phyloP scores from a whole-genome alignment of 1,140 invertebrate genomes.

The Oryzaephilus surinamensis region DNA sequence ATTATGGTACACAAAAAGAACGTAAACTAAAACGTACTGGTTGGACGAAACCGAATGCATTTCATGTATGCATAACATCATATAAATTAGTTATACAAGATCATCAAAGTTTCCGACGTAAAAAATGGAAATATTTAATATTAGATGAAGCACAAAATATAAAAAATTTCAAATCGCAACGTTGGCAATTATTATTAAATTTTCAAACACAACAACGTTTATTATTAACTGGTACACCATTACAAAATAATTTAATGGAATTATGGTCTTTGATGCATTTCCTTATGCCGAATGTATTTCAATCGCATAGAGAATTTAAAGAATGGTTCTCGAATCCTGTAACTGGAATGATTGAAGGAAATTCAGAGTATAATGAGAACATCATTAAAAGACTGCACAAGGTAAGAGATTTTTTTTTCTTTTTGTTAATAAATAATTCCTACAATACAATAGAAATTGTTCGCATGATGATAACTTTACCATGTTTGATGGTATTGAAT shows the following conservation, averaged over 20 bases:
- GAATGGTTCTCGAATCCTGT: slow-evolving; percentile 99
- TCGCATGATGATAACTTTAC: too few species aligned
- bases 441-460: too few species aligned
- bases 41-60: slow-evolving; percentile 98
- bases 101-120: slow-evolving; percentile 93
- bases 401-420: slow-evolving; percentile 40
- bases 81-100: slow-evolving; percentile 99
- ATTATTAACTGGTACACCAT: slow-evolving; percentile 92
- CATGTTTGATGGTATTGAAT: too few species aligned
- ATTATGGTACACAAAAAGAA: slow-evolving; percentile 97
- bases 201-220: slow-evolving; percentile 90
- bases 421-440: neutral
- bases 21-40: slow-evolving; percentile 87
- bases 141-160: slow-evolving; percentile 99
- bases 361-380: slow-evolving; percentile 85
- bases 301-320: slow-evolving; percentile 93
- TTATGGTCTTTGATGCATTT: slow-evolving; percentile 99
- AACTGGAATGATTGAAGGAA: slow-evolving; percentile 96
- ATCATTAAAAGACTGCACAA: slow-evolving; percentile 95
- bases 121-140: slow-evolving; percentile 99
- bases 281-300: slow-evolving; percentile 98
- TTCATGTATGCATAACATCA: slow-evolving; percentile 99
- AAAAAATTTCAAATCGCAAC: slow-evolving; percentile 98
- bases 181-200: slow-evolving; percentile 96
- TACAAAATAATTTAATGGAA: slow-evolving; percentile 99